phyloP scores from a whole-genome alignment of 2,113 vertebrate species.

The Dascyllus trimaculatus region DNA sequence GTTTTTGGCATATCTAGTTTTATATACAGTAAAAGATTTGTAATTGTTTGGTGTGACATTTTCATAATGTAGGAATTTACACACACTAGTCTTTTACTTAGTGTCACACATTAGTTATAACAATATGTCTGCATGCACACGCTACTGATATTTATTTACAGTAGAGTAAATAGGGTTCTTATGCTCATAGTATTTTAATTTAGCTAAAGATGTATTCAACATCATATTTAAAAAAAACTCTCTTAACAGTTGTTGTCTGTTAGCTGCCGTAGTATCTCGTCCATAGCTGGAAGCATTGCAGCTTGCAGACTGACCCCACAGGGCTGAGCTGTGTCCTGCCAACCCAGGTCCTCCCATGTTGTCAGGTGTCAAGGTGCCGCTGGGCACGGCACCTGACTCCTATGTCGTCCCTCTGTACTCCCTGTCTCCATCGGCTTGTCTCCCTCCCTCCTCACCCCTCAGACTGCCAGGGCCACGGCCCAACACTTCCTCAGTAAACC shows the following conservation, averaged over 20 bases:
- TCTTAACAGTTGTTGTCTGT: slow-evolving; percentile 23
- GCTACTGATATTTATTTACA: not conserved
- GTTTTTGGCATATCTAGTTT: not conserved
- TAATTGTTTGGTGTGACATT: slow-evolving; percentile 15
- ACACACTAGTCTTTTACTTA: not conserved
- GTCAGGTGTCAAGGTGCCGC: slow-evolving; percentile 70
- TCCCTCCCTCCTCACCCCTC: slow-evolving; percentile 92
- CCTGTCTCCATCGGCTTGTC: slow-evolving; percentile 93
- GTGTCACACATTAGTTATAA: not conserved
- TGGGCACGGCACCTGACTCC: slow-evolving; percentile 63
- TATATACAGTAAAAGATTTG: not conserved
- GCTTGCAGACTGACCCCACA: slow-evolving; percentile 47
- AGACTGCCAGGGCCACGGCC: slow-evolving; percentile 83
- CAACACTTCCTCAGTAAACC: slow-evolving; percentile 64
- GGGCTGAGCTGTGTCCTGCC: slow-evolving; percentile 67
- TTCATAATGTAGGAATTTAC: not conserved
- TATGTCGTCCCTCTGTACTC: slow-evolving; percentile 82
- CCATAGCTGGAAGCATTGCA: slow-evolving; percentile 50
- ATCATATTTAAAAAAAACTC: slow-evolving; percentile 10
- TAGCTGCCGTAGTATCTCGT: slow-evolving; percentile 40
- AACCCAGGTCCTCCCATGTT: slow-evolving; percentile 68
- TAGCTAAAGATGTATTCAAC: not conserved
- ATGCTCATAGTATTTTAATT: slow-evolving; percentile 1
- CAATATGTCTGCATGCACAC: not conserved
- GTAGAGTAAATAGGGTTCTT: slow-evolving; percentile 16